phyloP scores from a whole-genome alignment of 64 coral and sea anemone species.

The Dendrophyllia cribrosa region DNA sequence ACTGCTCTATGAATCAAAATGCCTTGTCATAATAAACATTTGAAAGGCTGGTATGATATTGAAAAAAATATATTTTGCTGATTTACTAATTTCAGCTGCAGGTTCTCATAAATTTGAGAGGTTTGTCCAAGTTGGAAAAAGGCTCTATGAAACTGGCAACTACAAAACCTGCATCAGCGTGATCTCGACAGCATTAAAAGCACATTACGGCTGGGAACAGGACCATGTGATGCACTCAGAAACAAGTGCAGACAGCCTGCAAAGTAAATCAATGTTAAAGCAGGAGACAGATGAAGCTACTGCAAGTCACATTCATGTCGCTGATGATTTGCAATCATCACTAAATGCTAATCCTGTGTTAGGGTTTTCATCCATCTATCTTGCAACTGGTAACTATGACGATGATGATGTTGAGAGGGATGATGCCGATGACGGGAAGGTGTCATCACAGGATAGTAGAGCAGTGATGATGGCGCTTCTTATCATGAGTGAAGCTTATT shows the following conservation, averaged over 20 bases:
- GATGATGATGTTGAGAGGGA: background rate
- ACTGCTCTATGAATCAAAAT: too few species aligned
- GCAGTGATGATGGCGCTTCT: conserved; percentile 70
- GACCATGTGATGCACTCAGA: conserved; percentile 3
- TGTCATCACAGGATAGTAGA: background rate
- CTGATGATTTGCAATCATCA: conserved; percentile 19
- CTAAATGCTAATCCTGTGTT: background rate
- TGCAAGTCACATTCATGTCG: background rate
- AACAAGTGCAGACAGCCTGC: background rate
- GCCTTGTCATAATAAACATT: too few species aligned
- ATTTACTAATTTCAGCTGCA: conserved; percentile 26
- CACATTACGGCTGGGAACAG: conserved; percentile 28
- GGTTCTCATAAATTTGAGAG: conserved; percentile 55
- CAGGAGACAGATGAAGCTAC: background rate
- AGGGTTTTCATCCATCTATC: conserved; percentile 57
- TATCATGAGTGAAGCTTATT: conserved; percentile 61
- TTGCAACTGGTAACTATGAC: conserved; percentile 29
- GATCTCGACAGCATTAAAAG: conserved; percentile 33
- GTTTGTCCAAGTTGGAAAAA: conserved; percentile 63
- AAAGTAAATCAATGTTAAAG: background rate
- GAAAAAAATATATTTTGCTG: background rate
- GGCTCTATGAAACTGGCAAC: conserved; percentile 16
- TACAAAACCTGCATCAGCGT: conserved; percentile 34
- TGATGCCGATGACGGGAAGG: background rate
- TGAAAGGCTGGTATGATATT: too few species aligned